These are phyloP conservation scores for Oryzias sinensis DNA, from an alignment of 2,797 vertebrate genomes.

Conservation along the genomic window DNA sequence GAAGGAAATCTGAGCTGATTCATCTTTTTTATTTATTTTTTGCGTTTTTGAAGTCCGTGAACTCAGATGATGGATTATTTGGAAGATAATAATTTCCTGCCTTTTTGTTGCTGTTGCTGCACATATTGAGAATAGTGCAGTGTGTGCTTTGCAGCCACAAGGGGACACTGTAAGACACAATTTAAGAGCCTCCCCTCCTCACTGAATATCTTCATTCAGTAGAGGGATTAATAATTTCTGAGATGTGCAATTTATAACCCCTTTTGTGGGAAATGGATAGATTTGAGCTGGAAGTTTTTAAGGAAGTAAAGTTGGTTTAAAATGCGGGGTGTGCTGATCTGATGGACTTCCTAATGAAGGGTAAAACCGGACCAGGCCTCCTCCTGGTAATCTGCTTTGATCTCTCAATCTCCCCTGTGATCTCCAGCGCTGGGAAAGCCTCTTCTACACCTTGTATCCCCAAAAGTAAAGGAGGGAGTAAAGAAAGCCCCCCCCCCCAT, in stretches of 20 bases:
- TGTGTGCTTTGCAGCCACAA: slow-evolving; percentile 40
- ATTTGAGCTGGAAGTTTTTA: slow-evolving; percentile 57
- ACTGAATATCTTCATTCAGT: slow-evolving; percentile 41
- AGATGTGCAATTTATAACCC: not conserved
- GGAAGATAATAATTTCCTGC: not conserved
- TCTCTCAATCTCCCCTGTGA: slow-evolving; percentile 71
- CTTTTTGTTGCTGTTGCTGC: not conserved
- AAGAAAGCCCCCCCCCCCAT: slow-evolving; percentile 26
- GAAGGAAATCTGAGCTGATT: slow-evolving; percentile 22
- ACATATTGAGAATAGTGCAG: not conserved
- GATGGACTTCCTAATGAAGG: slow-evolving; percentile 74
- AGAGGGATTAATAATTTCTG: slow-evolving; percentile 31
- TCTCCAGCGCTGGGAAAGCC: slow-evolving; percentile 55
- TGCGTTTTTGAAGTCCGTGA: slow-evolving; percentile 12
- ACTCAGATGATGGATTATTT: slow-evolving; percentile 32
- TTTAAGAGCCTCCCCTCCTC: slow-evolving; percentile 17
- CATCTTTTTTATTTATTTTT: slow-evolving; percentile 6
- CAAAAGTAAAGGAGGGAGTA: slow-evolving; percentile 66
- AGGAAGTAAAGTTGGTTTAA: slow-evolving; percentile 20
- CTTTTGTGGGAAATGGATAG: slow-evolving; percentile 35
- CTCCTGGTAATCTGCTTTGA: slow-evolving; percentile 73
- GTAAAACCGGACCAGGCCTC: slow-evolving; percentile 61
- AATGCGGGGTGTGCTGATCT: slow-evolving; percentile 58
- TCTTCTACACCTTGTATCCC: slow-evolving; percentile 73
- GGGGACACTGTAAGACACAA: slow-evolving; percentile 56